Evolutionary conservation across 53 echinoderm and acorn worm species (phyloP), one percentile per base, ranked within the genome.

Genomic region (Echinarachnius parma): DNA sequence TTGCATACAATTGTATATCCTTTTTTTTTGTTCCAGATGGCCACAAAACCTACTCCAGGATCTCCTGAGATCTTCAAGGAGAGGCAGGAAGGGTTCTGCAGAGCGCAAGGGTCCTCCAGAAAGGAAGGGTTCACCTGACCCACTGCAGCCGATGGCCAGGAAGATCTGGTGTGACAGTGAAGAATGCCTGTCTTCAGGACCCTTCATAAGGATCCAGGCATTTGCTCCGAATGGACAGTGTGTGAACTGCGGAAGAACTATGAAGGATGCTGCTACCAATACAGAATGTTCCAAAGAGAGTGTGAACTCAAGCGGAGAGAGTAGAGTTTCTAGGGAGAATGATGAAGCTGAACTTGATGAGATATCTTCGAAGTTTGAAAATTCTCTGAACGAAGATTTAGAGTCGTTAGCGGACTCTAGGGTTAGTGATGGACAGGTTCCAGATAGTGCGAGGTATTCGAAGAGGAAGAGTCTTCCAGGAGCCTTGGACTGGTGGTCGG

Each of bases 201-300:
- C 74, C 0, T 54, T 72, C 28, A 56, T 72, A 28, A 72, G 35
- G 55, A 28, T 72, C 55, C 74, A 72, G 18, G 28, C 19, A 3
- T 57, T 39, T 28, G 36, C 74, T 4, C 36, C 25, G 39, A 72
- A 72, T n/a, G 74, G 57, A 56, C 57, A 72, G 55, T 72, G 74
- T 15, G 46, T 56, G 74, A 72, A 72, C 20, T 72, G 74, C 20
- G 74, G 74, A 0, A 44, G 28, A 29, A 44, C 27, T 13, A 72
- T 72, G 74, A 72, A 30, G 57, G 74, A 72, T 28, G 74, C 39
- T 36, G 74, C 74, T 25, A 72, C 74, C 42, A 72, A 72, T 11
- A 72, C 74, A 15, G 69, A 52, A 47, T 9, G 0, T 14, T 45
- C 2, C 15, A 28, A 65, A 46, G 48, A 47, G 37, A 50, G 20